Base-by-base conservation (phyloP, 2,797 vertebrate species). In the Botia almorhae region DNA sequence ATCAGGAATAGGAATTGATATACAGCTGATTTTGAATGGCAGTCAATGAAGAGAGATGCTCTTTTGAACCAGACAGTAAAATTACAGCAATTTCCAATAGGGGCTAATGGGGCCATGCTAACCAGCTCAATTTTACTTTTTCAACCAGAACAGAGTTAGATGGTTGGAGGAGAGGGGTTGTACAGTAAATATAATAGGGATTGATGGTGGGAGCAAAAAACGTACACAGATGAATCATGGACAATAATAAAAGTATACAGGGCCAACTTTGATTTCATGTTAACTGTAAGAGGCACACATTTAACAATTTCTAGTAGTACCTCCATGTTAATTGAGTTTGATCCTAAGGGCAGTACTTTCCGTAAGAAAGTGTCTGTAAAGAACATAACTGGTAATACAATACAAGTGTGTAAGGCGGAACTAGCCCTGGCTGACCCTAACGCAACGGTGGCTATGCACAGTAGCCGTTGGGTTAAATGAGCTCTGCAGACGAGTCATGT, bases 401-500 rank as follows among this genome's bases (percentile, higher is more conserved):
- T 61, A 74, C 39, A 69, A 69, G 70, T 55, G 58, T 74, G 77
- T 76, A 69, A 73, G 33, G 55, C 12, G 7, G 56, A 78, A 74
- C 70, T 69, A 61, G 63, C 63, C 64, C 61, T 53, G 75, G 58
- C 14, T 85, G 56, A 29, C 51, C 50, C 56, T 73, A 68, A 33
- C 29, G 29, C 61, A 65, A 61, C 43, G 74, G 56, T 81, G 60
- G 69, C 53, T 83, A 68, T 63, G 43, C 72, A 82, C 82, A 83
- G 68, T 79, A 83, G 78, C 75, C 46, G 58, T 16, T 21, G 16
- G 68, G 43, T 60, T 58, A 65, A 69, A 74, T 12, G 74, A 70
- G 58, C 55, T 80, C 63, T 76, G 80, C 79, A 81, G 73, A 84
- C 46, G 8, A 63, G 46, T 80, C 56, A 60, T 76, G 48, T 79